A percentile compares a stretch with the other conserved stretches of the same genome.
Conservation (phyloP, 2,888 invertebrate genomes). For the Blastobasis adustella region DNA sequence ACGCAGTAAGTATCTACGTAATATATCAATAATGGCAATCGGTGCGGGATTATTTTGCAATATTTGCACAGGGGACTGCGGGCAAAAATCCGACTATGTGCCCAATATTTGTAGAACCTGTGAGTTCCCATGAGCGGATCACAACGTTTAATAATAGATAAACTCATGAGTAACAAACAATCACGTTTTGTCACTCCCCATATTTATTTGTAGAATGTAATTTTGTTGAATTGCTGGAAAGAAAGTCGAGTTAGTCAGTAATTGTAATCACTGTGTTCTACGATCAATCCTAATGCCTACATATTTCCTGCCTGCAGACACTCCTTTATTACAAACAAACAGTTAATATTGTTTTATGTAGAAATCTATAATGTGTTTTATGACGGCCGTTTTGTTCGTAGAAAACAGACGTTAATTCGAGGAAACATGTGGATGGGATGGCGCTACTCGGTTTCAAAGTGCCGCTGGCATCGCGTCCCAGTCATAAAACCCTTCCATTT, state of each 20-base stretch:
- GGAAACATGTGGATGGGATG: conserved; percentile 70
- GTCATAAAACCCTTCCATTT: conserved; percentile 58
- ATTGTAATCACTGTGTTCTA: too few species aligned
- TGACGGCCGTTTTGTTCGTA: conserved; percentile 62
- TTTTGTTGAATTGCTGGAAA: too few species aligned
- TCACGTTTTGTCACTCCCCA: too few species aligned
- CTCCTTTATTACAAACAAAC: conserved; percentile 53
- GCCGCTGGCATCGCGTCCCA: conserved; percentile 46
- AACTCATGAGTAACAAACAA: too few species aligned
- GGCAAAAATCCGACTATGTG: not conserved
- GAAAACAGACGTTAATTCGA: conserved; percentile 73
- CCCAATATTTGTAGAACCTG: conserved; percentile 15
- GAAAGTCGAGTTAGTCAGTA: too few species aligned
- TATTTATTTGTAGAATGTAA: too few species aligned
- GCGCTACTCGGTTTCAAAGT: conserved; percentile 67
- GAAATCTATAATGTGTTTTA: conserved; percentile 60
- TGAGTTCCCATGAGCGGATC: conserved; percentile 10
- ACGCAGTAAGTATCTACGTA: too few species aligned
- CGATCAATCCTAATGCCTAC: not conserved
- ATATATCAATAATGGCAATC: too few species aligned
- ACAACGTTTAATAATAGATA: not conserved
- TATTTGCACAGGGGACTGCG: too few species aligned
- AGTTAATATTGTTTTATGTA: conserved; percentile 63
- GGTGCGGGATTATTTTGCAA: not conserved
- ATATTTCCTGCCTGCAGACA: conserved; percentile 23